Base-by-base conservation (phyloP, 23 tunicate genomes). In the Halocynthia aurantium region DNA sequence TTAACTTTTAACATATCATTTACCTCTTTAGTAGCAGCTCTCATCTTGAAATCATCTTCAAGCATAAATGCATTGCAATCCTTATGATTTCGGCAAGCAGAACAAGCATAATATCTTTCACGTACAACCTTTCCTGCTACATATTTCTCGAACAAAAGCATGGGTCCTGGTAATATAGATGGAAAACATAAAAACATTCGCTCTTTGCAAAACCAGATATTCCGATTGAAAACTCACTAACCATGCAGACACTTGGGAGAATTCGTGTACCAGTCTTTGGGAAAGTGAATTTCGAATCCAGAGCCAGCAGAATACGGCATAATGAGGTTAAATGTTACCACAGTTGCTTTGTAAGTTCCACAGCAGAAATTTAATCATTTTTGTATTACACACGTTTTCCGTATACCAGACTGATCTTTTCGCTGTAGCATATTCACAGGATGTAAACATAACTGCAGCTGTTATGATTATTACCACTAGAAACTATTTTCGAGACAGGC, bases 91-190 rank as follows among this genome's bases (percentile, higher is more conserved):
- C 95, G 73, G 58, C 71, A 71, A 7, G 95, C 95, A 7, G 95
- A 73, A 79, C 95, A 88, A 12, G 95, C 88, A 73, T 77, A 88
- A 52, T 64, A 88, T 53, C 80, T 13, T 83, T 78, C 68, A 7
- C 50, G 52, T 51, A 17, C 74, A 51, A 61, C 51, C 21, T 75
- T 78, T 5, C 84, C 83, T 10, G 68, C 22, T 8, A 80, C 67
- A 67, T 44, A 80, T 60, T 61, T 68, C 67, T 88, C 95, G 79
- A 88, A 88, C 56, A 88, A 40, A 50, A 88, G 61, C 95, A 88
- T 88, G 15, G 95, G 95, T 22, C 95, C 92, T 86, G 81, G 17
- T 61, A 72, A 80, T 9, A 15, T n/a, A 17, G 17, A 67, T 5
- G 13, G 12, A 15, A 2, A 0, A 21, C 72, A n/a, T 67, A 11